Base-by-base conservation (phyloP, 1,140 invertebrate genomes). In the Tetraneura akinire region DNA sequence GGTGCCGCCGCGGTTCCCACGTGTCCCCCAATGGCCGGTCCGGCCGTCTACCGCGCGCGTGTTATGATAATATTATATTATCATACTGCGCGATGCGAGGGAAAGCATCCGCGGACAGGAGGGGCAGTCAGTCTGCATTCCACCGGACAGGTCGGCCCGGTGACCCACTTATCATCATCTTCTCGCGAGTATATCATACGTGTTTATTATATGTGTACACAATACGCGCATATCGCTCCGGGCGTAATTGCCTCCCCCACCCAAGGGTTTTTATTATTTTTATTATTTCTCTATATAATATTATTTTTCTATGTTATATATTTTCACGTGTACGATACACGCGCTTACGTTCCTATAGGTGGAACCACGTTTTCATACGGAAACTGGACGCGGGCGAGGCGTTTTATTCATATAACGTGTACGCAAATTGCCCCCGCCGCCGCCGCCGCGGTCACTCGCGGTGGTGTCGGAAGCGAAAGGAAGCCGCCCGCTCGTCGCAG, bases 91-190 rank as follows among this genome's bases (percentile, higher is more conserved):
- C 23, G 51, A 32, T 29, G 29, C 70, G 26, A 76, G 73, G 73
- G 73, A 76, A 76, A 76, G 73, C 73, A 76, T n/a, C 53, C 73
- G 57, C 57, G 73, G 73, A 53, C 51, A n/a, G 73, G 73, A 76
- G 74, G 74, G 74, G 53, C 26, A 55, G 74, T 29, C 74, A 78
- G 74, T 78, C 74, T 78, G 74, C 74, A 78, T 78, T 78, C 74
- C 74, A 78, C 42, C 74, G 55, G 55, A 55, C 55, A 60, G 74
- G 74, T 78, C 74, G 74, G 53, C 74, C 74, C 74, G n/a, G 74
- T 78, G 42, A 78, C 74, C 74, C 32, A 78, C 74, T 78, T 78
- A 14, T 76, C 18, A 23, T 71, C 68, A 18, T 71, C 68, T 49
- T 51, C 68, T 49, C 68, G 16, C 14, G 10, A 14, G 23, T 32